Conservation (phyloP, 1,140 invertebrate genomes). For the Drosophila tsacasi region DNA sequence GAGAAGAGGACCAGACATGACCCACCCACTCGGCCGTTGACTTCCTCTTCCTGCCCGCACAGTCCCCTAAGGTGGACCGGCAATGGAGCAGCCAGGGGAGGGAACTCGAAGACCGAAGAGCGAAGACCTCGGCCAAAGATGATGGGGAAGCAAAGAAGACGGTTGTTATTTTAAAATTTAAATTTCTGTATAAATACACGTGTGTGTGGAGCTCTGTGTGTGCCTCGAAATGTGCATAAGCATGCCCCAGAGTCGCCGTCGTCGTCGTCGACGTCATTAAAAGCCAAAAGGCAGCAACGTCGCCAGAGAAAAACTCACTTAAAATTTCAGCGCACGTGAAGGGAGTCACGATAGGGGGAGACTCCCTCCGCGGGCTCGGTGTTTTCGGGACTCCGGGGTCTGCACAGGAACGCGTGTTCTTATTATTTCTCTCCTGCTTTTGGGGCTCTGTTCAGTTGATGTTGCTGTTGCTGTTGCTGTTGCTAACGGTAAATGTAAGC, state of each 20-base stretch:
- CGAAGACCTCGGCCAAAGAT: slow-evolving; percentile 14
- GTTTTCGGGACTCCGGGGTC: background rate
- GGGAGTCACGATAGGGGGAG: slow-evolving; percentile 12
- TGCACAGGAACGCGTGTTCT: slow-evolving; percentile 35
- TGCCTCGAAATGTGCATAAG: slow-evolving; percentile 69
- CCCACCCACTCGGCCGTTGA: slow-evolving; percentile 36
- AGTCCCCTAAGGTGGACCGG: slow-evolving; percentile 36
- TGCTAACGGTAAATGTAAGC: slow-evolving; percentile 67
- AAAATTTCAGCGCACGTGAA: slow-evolving; percentile 80
- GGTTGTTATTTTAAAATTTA: slow-evolving; percentile 83
- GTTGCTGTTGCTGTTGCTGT: slow-evolving; percentile 24
- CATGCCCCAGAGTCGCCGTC: slow-evolving; percentile 74
- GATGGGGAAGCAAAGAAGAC: slow-evolving; percentile 25
- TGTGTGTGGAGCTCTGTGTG: slow-evolving; percentile 36
- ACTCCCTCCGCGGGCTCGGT: background rate
- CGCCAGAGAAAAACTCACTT: slow-evolving; percentile 78
- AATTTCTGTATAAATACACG: slow-evolving; percentile 80
- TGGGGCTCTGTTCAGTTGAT: slow-evolving; percentile 28
- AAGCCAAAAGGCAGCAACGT: slow-evolving; percentile 70
- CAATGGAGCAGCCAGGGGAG: slow-evolving; percentile 72
- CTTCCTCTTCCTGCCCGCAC: slow-evolving; percentile 35
- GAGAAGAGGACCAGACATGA: slow-evolving; percentile 27
- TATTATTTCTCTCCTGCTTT: slow-evolving; percentile 48
- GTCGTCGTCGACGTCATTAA: slow-evolving; percentile 72
- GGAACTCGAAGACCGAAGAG: slow-evolving; percentile 12